phyloP scores from a whole-genome alignment of 2,113 vertebrate species.

The Hepsetus odoe region DNA sequence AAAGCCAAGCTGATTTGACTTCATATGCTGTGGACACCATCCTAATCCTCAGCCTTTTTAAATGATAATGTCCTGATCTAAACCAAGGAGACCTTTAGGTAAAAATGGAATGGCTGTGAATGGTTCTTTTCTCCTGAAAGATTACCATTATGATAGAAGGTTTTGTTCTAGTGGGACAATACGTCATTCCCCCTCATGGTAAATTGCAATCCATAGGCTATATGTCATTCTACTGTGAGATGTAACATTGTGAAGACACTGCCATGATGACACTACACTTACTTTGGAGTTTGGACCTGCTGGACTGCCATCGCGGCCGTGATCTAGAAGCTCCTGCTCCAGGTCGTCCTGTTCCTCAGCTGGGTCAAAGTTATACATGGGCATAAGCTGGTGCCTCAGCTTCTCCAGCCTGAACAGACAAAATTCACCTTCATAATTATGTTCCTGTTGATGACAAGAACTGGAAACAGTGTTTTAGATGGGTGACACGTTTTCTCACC shows the following conservation, averaged over 20 bases:
- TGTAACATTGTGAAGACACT: background rate
- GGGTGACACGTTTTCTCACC: constrained; percentile 73
- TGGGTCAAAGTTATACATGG: constrained; percentile 98
- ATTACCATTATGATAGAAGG: too few species aligned
- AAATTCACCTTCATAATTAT: background rate
- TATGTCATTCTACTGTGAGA: background rate
- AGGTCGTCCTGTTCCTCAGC: constrained; percentile 95
- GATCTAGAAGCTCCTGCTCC: constrained; percentile 95
- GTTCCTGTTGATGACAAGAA: background rate
- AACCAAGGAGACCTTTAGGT: too few species aligned
- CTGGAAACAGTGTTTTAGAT: background rate
- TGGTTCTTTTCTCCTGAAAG: too few species aligned
- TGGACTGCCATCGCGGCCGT: constrained; percentile 81
- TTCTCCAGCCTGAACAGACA: constrained; percentile 86
- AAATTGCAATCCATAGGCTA: too few species aligned
- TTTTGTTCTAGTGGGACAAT: too few species aligned
- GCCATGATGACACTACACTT: background rate
- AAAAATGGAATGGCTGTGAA: too few species aligned
- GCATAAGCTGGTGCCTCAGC: constrained; percentile 96
- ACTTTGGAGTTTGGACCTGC: constrained; percentile 78
- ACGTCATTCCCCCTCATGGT: too few species aligned
- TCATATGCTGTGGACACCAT: too few species aligned
- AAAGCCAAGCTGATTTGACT: too few species aligned
- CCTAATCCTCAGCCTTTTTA: too few species aligned
- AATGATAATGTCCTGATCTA: too few species aligned